These are phyloP conservation scores for Nasonovia ribisnigri DNA, from an alignment of 2,888 invertebrate genomes.

Conservation along the genomic window DNA sequence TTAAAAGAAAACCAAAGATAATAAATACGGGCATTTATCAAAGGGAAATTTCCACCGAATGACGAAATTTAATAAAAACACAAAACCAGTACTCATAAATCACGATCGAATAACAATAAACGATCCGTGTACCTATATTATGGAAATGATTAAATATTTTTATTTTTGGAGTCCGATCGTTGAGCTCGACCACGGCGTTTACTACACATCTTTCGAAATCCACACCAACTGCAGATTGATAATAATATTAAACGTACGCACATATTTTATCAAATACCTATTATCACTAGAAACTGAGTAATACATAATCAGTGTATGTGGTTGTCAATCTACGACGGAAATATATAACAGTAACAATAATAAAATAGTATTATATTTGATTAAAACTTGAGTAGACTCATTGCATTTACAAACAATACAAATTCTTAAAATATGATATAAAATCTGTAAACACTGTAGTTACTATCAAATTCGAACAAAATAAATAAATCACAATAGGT, in stretches of 20 bases:
- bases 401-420: background rate
- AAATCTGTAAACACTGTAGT: background rate
- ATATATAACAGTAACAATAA: background rate
- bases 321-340: background rate
- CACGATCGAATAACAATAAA: conserved; percentile 23
- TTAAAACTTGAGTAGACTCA: background rate
- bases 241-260: background rate
- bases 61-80: conserved; percentile 50
- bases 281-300: background rate
- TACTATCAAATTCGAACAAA: background rate
- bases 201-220: background rate
- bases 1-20: conserved; percentile 49
- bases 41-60: conserved; percentile 27
- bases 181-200: background rate
- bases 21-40: conserved; percentile 46
- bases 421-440: background rate
- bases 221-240: background rate
- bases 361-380: background rate
- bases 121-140: background rate
- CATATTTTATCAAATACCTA: background rate
- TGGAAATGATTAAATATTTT: background rate
- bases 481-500: background rate
- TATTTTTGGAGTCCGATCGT: background rate
- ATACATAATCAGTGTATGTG: background rate
- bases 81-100: conserved; percentile 10